These are phyloP conservation scores for Bothrops jararaca DNA, from an alignment of 2,113 vertebrate species.

Conservation along the genomic window DNA sequence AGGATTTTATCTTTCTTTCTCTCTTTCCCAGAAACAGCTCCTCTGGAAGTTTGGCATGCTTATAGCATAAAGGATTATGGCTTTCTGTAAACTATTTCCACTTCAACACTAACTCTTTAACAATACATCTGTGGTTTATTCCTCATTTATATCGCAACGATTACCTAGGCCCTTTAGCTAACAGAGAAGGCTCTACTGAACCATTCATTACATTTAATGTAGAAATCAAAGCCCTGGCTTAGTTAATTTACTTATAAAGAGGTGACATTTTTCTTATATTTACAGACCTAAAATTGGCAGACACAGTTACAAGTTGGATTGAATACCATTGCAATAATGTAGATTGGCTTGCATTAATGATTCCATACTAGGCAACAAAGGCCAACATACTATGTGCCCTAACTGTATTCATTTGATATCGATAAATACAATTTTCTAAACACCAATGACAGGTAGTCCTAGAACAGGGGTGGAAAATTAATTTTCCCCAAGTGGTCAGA, in stretches of 20 bases:
- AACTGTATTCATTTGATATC: not conserved
- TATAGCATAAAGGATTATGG: not conserved
- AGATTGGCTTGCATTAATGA: not conserved
- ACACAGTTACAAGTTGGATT: not conserved
- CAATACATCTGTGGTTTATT: constrained; percentile 20
- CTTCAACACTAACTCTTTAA: not conserved
- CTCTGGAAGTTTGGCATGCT: not conserved
- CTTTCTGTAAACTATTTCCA: constrained; percentile 9
- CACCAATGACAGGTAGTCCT: not conserved
- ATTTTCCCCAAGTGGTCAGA: too few relatives aligned
- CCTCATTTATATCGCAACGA: constrained; percentile 13
- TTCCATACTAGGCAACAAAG: not conserved
- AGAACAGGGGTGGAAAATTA: not conserved
- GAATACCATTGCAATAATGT: not conserved
- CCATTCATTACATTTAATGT: constrained; percentile 10
- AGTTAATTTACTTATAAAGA: constrained; percentile 1
- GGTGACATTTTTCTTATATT: not conserved
- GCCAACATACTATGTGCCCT: not conserved
- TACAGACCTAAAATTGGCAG: not conserved
- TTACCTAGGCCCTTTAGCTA: constrained; percentile 1
- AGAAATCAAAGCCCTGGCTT: not conserved
- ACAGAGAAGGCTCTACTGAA: not conserved
- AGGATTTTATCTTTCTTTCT: not conserved
- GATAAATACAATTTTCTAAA: not conserved
- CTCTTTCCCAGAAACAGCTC: not conserved